phyloP scores from a whole-genome alignment of 2,888 invertebrate genomes.

The Agrochola lota region DNA sequence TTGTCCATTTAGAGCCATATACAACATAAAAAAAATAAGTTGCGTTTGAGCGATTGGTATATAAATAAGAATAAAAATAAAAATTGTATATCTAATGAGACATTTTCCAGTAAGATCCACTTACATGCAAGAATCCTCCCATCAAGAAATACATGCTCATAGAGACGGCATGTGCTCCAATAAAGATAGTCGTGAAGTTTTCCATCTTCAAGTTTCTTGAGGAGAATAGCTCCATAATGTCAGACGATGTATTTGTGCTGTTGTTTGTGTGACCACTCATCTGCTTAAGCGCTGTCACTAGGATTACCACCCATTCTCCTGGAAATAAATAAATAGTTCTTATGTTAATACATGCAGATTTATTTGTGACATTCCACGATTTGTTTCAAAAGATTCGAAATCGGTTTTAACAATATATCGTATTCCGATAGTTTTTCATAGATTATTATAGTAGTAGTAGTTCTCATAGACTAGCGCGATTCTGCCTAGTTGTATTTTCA shows the following conservation, averaged over 20 bases:
- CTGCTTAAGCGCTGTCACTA: conserved; percentile 91
- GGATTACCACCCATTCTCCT: conserved; percentile 93
- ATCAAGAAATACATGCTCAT: conserved; percentile 91
- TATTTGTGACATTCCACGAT: neutral
- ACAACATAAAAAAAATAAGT: neutral
- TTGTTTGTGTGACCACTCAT: conserved; percentile 83
- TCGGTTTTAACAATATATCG: neutral
- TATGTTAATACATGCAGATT: neutral
- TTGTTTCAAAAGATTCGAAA: neutral
- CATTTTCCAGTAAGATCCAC: conserved; percentile 61
- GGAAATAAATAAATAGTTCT: conserved; percentile 63
- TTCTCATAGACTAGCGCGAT: neutral
- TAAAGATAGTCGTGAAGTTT: conserved; percentile 86
- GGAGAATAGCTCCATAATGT: conserved; percentile 84
- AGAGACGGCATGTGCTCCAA: conserved; percentile 89
- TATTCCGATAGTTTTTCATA: neutral
- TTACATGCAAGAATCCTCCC: conserved; percentile 93
- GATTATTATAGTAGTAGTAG: too few species aligned
- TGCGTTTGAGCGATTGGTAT: neutral
- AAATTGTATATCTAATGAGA: neutral
- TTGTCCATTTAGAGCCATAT: neutral
- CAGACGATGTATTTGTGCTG: conserved; percentile 78
- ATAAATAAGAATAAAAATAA: neutral
- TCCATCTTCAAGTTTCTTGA: conserved; percentile 89
- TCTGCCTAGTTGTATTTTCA: neutral